phyloP scores from a whole-genome alignment of 2,113 vertebrate species.

The Scomber scombrus region DNA sequence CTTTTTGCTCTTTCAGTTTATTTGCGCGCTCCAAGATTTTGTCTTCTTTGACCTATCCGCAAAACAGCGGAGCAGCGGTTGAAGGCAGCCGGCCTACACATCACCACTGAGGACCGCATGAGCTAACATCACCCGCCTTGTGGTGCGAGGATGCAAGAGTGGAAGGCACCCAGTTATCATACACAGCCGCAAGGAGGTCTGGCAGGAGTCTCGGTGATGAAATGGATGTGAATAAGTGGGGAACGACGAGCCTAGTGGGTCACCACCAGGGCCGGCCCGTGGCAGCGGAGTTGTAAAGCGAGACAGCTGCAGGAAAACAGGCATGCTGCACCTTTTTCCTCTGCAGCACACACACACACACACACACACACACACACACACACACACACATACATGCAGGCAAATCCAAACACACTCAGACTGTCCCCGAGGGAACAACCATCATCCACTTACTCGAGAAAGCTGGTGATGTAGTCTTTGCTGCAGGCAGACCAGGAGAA shows the following conservation, averaged over 20 bases:
- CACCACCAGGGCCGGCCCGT: slow-evolving; percentile 54
- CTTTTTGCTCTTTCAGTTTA: slow-evolving; percentile 24
- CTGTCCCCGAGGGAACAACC: slow-evolving; percentile 32
- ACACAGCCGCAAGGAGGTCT: slow-evolving; percentile 61
- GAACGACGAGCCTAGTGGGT: slow-evolving; percentile 47
- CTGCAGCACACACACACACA: slow-evolving; percentile 10
- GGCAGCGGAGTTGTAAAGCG: slow-evolving; percentile 48
- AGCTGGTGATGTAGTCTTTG: slow-evolving; percentile 99
- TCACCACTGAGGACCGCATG: slow-evolving; percentile 35
- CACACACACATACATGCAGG: slow-evolving; percentile 15
- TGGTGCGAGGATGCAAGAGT: slow-evolving; percentile 43
- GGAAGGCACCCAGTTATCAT: slow-evolving; percentile 57
- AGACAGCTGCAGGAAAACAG: slow-evolving; percentile 58
- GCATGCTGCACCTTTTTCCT: slow-evolving; percentile 36
- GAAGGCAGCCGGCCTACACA: slow-evolving; percentile 47
- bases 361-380: slow-evolving; percentile 24
- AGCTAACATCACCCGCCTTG: slow-evolving; percentile 51
- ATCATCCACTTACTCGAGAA: slow-evolving; percentile 96
- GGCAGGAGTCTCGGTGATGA: slow-evolving; percentile 53
- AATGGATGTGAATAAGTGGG: slow-evolving; percentile 53
- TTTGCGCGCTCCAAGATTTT: slow-evolving; percentile 18
- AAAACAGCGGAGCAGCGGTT: slow-evolving; percentile 31
- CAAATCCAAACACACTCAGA: slow-evolving; percentile 35
- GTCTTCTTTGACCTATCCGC: slow-evolving; percentile 32
- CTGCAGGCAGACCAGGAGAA: slow-evolving; percentile 99